phyloP scores from a whole-genome alignment of 2,797 vertebrate genomes.

The Gastrophryne carolinensis region DNA sequence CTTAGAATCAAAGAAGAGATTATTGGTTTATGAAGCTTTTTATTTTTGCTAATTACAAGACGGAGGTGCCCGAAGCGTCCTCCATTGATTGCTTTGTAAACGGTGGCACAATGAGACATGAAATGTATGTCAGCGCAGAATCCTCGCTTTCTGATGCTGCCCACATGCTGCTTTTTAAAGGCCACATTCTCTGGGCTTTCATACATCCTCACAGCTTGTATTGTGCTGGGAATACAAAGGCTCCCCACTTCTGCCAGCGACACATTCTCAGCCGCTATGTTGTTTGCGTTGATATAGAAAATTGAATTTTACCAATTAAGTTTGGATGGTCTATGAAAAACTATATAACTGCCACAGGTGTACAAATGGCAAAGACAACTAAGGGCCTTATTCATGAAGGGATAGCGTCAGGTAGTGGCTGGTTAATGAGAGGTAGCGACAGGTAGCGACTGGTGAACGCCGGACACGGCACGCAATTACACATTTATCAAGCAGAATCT shows the following conservation, averaged over 20 bases:
- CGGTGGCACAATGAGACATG: neutral
- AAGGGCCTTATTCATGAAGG: too few species aligned
- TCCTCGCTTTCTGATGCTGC: neutral
- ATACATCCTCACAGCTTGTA: neutral
- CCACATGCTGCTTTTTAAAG: slow-evolving; percentile 13
- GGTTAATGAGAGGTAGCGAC: too few species aligned
- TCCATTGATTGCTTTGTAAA: slow-evolving; percentile 18
- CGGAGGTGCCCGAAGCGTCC: neutral
- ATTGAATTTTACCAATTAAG: neutral
- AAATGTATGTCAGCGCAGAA: neutral
- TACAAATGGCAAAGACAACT: neutral
- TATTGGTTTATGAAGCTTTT: neutral
- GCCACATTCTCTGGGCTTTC: neutral
- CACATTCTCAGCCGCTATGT: neutral
- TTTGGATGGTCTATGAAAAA: neutral
- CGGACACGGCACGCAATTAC: too few species aligned
- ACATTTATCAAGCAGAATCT: too few species aligned
- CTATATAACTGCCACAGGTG: neutral
- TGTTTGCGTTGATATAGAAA: neutral
- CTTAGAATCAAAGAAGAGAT: neutral
- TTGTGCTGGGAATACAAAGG: neutral
- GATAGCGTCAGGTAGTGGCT: too few species aligned
- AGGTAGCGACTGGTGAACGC: too few species aligned
- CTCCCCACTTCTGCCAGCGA: neutral
- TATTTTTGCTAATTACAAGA: slow-evolving; percentile 19